Base-by-base conservation (phyloP, 2,113 vertebrate genomes). In the Bothrops jararaca region DNA sequence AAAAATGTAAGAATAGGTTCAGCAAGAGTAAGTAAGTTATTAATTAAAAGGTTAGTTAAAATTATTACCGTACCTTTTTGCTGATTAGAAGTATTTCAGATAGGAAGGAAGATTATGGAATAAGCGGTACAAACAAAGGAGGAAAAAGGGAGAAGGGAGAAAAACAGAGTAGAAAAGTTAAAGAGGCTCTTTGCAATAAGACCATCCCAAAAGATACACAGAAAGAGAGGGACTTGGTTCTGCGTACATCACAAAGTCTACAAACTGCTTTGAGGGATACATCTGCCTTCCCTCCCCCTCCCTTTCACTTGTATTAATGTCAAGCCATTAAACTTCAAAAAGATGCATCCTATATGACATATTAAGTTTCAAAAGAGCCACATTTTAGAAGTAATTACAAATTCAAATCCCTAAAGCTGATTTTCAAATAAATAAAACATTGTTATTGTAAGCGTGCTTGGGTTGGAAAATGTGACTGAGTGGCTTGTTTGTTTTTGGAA, bases 401-500 rank as follows among this genome's bases (percentile, higher is more conserved):
- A 96, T 97, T 96, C 94, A 96, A 95, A 91, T 97, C 90, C 96
- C 96, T 96, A 94, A 97, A 95, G 95, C 93, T 95, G 95, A 95
- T 94, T 96, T 95, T 96, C 96, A 96, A 96, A 97, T 98, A 98
- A 98, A 98, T 97, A 98, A 96, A 95, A 96, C 95, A 97, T 97
- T 97, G 96, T 97, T 98, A 97, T 98, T 98, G 18, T 97, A 98
- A 97, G 96, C 93, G 94, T 96, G 97, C 95, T 94, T 96, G 95
- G 97, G 97, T 94, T 97, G 97, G 97, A 97, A 97, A 97, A 97
- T 96, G 96, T 97, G 97, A 97, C 97, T 97, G 97, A 97, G 97
- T 97, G 54, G 94, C 96, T 95, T 97, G 97, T 98, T 98, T 98
- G 98, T 97, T 98, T 98, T 98, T 96, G 93, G 95, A 96, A 95